These are phyloP conservation scores for Neodon shergylaensis DNA, from an alignment of 2,113 vertebrate species.

Conservation along the genomic window DNA sequence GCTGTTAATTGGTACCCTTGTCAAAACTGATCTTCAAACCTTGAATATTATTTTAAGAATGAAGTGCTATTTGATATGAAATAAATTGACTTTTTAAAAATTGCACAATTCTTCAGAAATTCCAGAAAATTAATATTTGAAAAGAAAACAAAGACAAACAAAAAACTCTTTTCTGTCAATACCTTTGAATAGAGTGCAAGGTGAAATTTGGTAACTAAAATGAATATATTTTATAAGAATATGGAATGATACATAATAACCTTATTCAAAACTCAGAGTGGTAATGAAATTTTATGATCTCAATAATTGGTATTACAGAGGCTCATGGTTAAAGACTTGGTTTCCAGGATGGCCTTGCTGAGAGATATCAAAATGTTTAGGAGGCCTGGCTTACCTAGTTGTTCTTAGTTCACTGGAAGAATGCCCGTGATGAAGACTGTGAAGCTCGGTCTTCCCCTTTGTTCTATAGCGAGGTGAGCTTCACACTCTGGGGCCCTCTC, in stretches of 20 bases:
- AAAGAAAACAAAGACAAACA: not conserved
- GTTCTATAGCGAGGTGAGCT: not conserved
- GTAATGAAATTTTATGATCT: not conserved
- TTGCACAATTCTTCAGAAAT: not conserved
- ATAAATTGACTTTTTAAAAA: not conserved
- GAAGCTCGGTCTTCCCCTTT: not conserved
- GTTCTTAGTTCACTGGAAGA: not conserved
- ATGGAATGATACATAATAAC: not conserved
- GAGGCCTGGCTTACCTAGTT: not conserved
- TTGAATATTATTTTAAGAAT: not conserved
- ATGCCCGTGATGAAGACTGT: not conserved
- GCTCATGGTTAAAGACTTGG: not conserved
- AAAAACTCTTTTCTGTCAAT: not conserved
- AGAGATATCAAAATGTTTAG: not conserved
- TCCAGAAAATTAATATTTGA: not conserved
- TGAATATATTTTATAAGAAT: not conserved
- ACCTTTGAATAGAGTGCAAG: not conserved
- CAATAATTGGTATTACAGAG: too few species aligned
- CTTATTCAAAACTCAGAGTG: not conserved
- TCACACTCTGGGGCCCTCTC: rapidly evolving
- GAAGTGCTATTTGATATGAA: not conserved
- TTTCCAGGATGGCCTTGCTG: not conserved
- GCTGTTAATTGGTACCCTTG: too few species aligned
- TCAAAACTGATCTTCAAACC: too few species aligned
- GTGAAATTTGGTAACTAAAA: not conserved